These are phyloP conservation scores for Hyperoplus immaculatus DNA, from an alignment of 2,797 vertebrate genomes.

Conservation along the genomic window DNA sequence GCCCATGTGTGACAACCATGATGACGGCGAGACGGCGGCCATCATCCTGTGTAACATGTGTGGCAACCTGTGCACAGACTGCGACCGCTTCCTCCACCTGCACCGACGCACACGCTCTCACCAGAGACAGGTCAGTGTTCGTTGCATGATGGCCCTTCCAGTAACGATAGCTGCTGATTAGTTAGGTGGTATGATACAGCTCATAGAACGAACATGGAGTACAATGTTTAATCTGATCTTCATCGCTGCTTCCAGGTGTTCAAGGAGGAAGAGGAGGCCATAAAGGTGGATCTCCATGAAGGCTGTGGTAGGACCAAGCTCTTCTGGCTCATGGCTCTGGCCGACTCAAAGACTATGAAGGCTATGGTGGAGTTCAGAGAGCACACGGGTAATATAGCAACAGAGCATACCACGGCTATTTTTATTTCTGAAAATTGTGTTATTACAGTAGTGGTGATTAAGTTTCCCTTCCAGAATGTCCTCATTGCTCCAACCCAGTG, in stretches of 20 bases:
- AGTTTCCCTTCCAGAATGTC: background rate
- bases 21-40: conserved; percentile 97
- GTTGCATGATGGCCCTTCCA: background rate
- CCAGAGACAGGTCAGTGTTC: conserved; percentile 92
- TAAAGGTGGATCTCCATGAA: conserved; percentile 99
- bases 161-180: background rate
- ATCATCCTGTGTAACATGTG: conserved; percentile 98
- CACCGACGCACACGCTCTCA: conserved; percentile 97
- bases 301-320: conserved; percentile 98
- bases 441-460: background rate
- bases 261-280: conserved; percentile 99
- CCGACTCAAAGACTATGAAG: conserved; percentile 99
- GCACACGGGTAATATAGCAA: conserved; percentile 91
- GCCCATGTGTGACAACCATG: conserved; percentile 99
- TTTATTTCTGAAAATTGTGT: background rate
- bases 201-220: background rate
- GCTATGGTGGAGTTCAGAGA: conserved; percentile 99
- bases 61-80: conserved; percentile 98
- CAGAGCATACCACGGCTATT: background rate
- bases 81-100: conserved; percentile 98
- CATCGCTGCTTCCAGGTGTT: conserved; percentile 89
- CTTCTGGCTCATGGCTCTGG: conserved; percentile 99
- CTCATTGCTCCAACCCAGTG: background rate
- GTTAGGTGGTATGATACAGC: background rate
- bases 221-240: conserved; percentile 4